Conservation (phyloP, 2,113 vertebrate genomes). For the Dascyllus trimaculatus region DNA sequence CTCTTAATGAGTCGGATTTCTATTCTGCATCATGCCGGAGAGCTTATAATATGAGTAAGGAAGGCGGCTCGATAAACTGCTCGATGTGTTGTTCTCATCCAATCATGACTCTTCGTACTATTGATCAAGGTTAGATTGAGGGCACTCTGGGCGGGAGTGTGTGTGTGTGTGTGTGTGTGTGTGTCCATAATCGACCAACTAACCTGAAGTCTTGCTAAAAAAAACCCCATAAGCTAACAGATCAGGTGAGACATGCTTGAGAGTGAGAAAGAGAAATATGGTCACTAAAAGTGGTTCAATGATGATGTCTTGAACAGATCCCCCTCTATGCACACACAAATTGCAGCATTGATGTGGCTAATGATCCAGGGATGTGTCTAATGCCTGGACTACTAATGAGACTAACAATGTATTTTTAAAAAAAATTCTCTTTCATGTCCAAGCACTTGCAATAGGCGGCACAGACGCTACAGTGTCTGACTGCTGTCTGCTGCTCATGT, state of each 20-base stretch:
- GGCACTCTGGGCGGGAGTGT: conserved; percentile 13
- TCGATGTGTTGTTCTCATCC: conserved; percentile 12
- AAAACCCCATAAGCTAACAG: conserved; percentile 2
- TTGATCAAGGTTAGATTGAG: conserved; percentile 57
- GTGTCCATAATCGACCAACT: conserved; percentile 23
- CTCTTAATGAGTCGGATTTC: conserved; percentile 39
- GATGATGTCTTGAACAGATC: background rate
- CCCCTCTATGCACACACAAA: conserved; percentile 8
- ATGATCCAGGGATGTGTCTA: conserved; percentile 28
- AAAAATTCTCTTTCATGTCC: background rate
- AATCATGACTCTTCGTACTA: conserved; percentile 10
- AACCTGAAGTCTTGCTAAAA: conserved; percentile 27
- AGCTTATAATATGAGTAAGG: conserved; percentile 25
- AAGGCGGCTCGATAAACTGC: conserved; percentile 38
- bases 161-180: conserved; percentile 8
- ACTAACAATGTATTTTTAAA: background rate
- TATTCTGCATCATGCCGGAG: background rate
- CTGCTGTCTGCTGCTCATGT: conserved; percentile 56
- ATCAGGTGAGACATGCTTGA: background rate
- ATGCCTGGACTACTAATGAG: conserved; percentile 33
- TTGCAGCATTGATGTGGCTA: conserved; percentile 20
- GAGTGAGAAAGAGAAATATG: background rate
- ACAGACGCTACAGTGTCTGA: conserved; percentile 37
- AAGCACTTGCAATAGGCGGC: background rate
- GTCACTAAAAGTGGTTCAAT: background rate